phyloP scores from a whole-genome alignment of 2,888 invertebrate species.

The Macrophya annulata region DNA sequence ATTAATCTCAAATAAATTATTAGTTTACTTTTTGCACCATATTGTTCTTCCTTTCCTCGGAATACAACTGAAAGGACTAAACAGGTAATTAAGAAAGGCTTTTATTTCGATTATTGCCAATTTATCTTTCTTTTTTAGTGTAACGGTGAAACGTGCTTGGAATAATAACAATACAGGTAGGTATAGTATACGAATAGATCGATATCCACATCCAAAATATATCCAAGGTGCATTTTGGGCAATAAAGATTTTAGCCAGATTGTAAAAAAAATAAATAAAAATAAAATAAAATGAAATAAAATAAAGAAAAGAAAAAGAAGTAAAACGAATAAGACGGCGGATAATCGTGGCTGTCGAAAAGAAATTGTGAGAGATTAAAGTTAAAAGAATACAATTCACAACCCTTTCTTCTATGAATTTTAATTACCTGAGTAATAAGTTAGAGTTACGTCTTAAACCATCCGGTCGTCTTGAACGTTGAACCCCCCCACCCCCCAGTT shows the following conservation, averaged over 20 bases:
- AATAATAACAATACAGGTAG: background rate
- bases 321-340: background rate
- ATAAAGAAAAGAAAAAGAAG: background rate
- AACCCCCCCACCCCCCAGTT: slow-evolving; percentile 21
- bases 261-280: background rate
- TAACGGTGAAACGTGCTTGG: background rate
- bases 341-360: background rate
- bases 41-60: slow-evolving; percentile 14
- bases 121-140: slow-evolving; percentile 29
- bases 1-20: slow-evolving; percentile 57
- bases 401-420: slow-evolving; percentile 57
- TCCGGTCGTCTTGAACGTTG: slow-evolving; percentile 52
- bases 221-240: background rate
- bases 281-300: background rate
- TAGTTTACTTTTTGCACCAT: slow-evolving; percentile 45
- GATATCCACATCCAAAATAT: background rate
- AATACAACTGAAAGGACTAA: slow-evolving; percentile 33
- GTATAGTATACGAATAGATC: slow-evolving; percentile 16
- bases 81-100: slow-evolving; percentile 51
- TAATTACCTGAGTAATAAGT: slow-evolving; percentile 54
- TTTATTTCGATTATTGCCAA: slow-evolving; percentile 51
- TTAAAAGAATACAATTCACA: slow-evolving; percentile 1
- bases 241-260: background rate
- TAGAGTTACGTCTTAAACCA: slow-evolving; percentile 55
- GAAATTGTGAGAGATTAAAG: background rate